Base-by-base conservation (phyloP, 2,797 vertebrate species). In the Chlorospingus flavigularis region DNA sequence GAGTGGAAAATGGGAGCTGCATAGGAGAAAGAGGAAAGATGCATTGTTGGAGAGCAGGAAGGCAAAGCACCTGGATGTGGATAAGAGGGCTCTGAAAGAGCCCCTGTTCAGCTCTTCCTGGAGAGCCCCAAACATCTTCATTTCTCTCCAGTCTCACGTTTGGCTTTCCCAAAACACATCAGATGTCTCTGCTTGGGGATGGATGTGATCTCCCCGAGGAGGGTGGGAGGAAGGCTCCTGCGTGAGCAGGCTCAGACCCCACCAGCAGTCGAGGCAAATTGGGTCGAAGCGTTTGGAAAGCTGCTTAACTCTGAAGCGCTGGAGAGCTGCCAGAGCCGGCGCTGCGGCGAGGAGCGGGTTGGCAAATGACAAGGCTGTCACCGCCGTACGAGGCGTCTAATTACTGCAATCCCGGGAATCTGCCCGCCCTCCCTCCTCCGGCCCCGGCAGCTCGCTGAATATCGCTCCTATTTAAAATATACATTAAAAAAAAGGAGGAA, bases 281-380 rank as follows among this genome's bases (percentile, higher is more conserved):
- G 66, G 87, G 92, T 83, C 57, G 75, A 61, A 91, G 68, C 86
- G 2, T 82, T 95, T n/a, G 66, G 94, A 95, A 96, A 96, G 94
- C 54, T 1, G 95, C 94, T 96, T 97, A 95, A 92, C 75, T 86
- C 4, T 3, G 83, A 53, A 83, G 75, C 25, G 1, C 73, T 66
- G 93, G 93, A 75, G 66, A 58, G 66, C 78, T 89, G 94, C 92
- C 54, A 88, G 94, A 55, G 85, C 61, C 81, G 4, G 72, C 75
- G 79, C 87, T 91, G 91, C 65, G 7, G 89, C 23, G 53, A 58
- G 45, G 90, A 54, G 78, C 72, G 24, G 43, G 75, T 90, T 33
- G 87, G 95, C 92, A 93, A 95, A 94, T 78, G 82, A 87, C 79
- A 45, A 81, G 85, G 28, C 87, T 92, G 95, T 96, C 92, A 20